These are phyloP conservation scores for Drosophila miranda DNA, from an alignment of 1,140 invertebrate species.

Conservation along the genomic window DNA sequence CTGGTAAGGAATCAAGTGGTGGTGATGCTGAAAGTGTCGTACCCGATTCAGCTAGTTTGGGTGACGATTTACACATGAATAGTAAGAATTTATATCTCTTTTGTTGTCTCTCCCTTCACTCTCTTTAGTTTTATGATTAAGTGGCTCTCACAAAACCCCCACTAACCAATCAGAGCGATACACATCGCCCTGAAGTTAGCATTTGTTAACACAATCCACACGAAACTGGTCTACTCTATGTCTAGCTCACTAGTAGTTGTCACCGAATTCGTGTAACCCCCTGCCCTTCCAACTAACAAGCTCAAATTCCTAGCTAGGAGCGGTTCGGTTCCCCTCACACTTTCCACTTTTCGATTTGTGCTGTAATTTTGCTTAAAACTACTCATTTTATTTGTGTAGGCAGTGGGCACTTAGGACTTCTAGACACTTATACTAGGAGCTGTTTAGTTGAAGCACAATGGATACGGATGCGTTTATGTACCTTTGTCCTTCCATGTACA, in stretches of 20 bases:
- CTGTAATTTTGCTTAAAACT: conserved; percentile 1
- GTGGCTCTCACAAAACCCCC: conserved; percentile 23
- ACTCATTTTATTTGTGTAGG: conserved; percentile 33
- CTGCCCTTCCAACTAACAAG: conserved; percentile 12
- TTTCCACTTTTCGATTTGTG: conserved; percentile 37
- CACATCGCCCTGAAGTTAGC: conserved; percentile 21
- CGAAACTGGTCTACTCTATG: conserved; percentile 8
- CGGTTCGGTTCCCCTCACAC: conserved; percentile 1
- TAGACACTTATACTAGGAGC: conserved; percentile 11
- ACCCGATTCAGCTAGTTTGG: conserved; percentile 90
- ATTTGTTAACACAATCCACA: conserved; percentile 26
- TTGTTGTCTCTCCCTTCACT: conserved; percentile 72
- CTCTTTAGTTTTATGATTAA: conserved; percentile 64
- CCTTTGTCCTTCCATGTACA: too few species aligned
- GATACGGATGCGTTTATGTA: neutral
- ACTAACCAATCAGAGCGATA: conserved; percentile 34
- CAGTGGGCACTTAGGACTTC: conserved; percentile 32
- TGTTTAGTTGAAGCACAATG: conserved; percentile 10
- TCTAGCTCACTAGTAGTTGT: conserved; percentile 51
- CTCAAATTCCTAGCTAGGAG: conserved; percentile 15
- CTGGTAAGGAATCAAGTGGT: conserved; percentile 91
- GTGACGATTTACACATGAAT: conserved; percentile 86
- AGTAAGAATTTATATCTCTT: conserved; percentile 80
- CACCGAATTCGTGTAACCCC: conserved; percentile 38
- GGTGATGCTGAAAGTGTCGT: conserved; percentile 91